Conservation (phyloP, 2,113 vertebrate genomes). For the Aspiorhynchus laticeps region DNA sequence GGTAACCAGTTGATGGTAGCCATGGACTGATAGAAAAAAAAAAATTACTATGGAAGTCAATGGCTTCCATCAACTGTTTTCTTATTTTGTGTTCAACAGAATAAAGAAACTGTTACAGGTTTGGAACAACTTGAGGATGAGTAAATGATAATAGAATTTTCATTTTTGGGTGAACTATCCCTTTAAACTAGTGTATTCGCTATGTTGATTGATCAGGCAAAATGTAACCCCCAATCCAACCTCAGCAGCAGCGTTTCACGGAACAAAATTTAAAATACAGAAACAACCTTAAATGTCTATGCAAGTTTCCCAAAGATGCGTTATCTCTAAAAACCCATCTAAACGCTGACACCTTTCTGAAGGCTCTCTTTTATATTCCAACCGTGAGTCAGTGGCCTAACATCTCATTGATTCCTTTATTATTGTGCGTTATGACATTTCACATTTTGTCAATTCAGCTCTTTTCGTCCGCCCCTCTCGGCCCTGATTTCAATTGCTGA, state of each 20-base stretch:
- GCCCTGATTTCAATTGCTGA: constrained; percentile 75
- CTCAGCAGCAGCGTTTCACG: neutral
- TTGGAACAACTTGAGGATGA: neutral
- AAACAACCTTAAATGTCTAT: neutral
- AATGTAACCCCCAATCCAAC: neutral
- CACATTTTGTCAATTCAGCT: constrained; percentile 75
- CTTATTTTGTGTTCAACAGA: neutral
- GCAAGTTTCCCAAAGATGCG: neutral
- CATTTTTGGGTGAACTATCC: too few relatives aligned
- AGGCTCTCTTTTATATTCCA: constrained; percentile 48
- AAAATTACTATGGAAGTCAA: neutral
- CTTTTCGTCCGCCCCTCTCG: constrained; percentile 50
- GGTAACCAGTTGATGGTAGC: neutral
- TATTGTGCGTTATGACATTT: constrained; percentile 73
- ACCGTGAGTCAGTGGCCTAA: constrained; percentile 49
- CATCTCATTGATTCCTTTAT: constrained; percentile 72
- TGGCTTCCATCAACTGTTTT: neutral
- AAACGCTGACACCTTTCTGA: constrained; percentile 12
- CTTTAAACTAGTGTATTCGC: neutral
- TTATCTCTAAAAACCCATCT: neutral
- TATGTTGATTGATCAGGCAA: neutral
- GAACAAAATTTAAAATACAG: neutral
- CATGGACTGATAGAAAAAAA: too few relatives aligned
- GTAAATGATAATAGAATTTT: neutral
- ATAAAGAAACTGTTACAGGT: too few relatives aligned